phyloP scores from a whole-genome alignment of 2,113 vertebrate genomes.

The Gadus macrocephalus region DNA sequence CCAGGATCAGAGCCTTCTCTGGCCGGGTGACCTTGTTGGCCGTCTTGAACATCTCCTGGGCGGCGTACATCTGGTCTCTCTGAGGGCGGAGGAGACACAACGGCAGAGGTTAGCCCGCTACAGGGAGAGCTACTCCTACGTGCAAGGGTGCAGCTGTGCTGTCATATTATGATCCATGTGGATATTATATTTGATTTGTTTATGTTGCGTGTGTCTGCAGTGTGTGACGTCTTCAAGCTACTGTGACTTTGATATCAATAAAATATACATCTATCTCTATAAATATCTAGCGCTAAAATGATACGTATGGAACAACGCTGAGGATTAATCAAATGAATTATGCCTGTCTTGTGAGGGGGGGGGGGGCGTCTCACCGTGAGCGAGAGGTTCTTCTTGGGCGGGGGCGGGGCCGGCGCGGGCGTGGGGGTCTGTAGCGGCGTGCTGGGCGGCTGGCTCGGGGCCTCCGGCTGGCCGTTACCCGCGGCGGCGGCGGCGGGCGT shows the following conservation, averaged over 20 bases:
- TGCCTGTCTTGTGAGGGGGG: background rate
- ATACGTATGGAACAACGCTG: too few relatives aligned
- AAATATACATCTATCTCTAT: too few relatives aligned
- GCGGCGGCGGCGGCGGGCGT: constrained; percentile 80
- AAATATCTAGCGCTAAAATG: too few relatives aligned
- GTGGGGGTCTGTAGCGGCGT: constrained; percentile 67
- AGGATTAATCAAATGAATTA: too few relatives aligned
- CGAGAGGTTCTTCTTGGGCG: constrained; percentile 88
- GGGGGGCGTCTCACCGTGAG: constrained; percentile 78
- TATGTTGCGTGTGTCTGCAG: too few relatives aligned
- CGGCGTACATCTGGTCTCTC: constrained; percentile 96
- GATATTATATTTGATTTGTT: too few relatives aligned
- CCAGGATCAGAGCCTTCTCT: constrained; percentile 96
- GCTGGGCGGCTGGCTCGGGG: constrained; percentile 55
- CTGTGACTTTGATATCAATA: too few relatives aligned
- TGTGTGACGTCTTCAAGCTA: too few relatives aligned
- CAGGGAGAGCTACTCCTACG: too few relatives aligned
- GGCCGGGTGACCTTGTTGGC: constrained; percentile 98
- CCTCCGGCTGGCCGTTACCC: constrained; percentile 64
- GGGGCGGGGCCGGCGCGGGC: constrained; percentile 57
- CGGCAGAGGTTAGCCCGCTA: too few relatives aligned
- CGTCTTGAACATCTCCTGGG: constrained; percentile 99
- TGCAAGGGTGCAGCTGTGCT: too few relatives aligned
- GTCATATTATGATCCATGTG: too few relatives aligned
- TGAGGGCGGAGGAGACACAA: constrained; percentile 48